Evolutionary conservation across 2,888 invertebrate genomes (phyloP), one percentile per base, ranked within the genome.

Genomic region (Stenodera caucasica): DNA sequence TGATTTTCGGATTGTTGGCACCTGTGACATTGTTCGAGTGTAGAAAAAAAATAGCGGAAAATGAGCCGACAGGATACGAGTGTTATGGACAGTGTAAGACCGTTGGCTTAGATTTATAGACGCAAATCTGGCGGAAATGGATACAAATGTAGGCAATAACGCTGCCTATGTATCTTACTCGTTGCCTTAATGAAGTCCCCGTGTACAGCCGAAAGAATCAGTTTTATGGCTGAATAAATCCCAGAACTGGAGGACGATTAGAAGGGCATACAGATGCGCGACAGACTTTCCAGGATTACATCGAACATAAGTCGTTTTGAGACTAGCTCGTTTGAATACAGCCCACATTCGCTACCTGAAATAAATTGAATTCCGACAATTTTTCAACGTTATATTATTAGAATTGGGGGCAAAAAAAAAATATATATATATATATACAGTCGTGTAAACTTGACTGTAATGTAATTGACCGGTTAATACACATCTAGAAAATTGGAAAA

Each of bases 111-210:
- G 70, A 76, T 75, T 75, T 75, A 75, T 70, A 67, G 63, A 60
- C 65, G 68, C 69, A 73, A 74, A 75, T 70, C 74, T 72, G 73
- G 63, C 72, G 72, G 73, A 75, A 77, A 77, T 77, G 77, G 78
- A 78, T 77, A 78, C 76, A 78, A 78, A 78, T 77, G 78, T 75
- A 69, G 75, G 77, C 76, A 78, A 78, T 78, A 78, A 78, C 74
- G 76, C 68, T 76, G 77, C 74, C 77, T 73, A 78, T 79, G 78
- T 76, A 75, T 78, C 78, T 79, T 77, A 70, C 73, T 67, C 37
- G 72, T 69, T 49, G 69, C 75, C 76, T 77, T 79, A 79, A 79
- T 80, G 79, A 79, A 79, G 77, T 78, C 75, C 77, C 77, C 71
- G 75, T 73, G 70, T 73, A 75, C 74, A 75, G 73, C 72, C 74